Evolutionary conservation across 2,113 vertebrate genomes (phyloP).

Genomic region (Plecturocebus donacophilus): DNA sequence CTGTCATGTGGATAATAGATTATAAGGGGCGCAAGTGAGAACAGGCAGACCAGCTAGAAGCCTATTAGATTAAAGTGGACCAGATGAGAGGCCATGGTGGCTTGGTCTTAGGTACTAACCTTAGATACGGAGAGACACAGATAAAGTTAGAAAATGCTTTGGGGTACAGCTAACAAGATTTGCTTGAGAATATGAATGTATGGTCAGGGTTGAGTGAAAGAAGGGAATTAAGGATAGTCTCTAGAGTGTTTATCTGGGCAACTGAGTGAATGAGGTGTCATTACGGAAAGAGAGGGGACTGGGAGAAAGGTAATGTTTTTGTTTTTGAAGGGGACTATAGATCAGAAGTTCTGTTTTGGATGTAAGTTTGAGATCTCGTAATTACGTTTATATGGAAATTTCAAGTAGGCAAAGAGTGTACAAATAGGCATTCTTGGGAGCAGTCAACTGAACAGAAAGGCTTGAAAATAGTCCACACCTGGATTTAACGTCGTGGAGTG

Average conservation of each 20-base stretch:
- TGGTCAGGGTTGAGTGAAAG: background rate
- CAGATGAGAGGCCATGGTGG: background rate
- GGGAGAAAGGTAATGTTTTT: background rate
- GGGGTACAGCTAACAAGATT: background rate
- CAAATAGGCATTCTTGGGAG: background rate
- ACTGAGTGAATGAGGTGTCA: background rate
- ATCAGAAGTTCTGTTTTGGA: background rate
- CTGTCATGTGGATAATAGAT: background rate
- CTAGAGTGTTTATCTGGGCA: background rate
- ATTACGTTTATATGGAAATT: background rate
- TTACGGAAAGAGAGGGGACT: background rate
- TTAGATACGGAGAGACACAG: background rate
- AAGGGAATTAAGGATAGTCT: background rate
- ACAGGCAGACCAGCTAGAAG: background rate
- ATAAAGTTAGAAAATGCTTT: background rate
- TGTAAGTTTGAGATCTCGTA: background rate
- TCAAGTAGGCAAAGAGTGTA: background rate
- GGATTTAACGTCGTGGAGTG: background rate
- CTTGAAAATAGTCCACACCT: background rate
- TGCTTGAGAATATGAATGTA: background rate
- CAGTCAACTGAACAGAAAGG: background rate
- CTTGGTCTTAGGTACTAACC: background rate
- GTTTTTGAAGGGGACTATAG: background rate
- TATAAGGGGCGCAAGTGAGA: background rate
- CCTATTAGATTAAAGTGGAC: background rate